Base-by-base conservation (phyloP, 2,888 invertebrate genomes). In the Temnothorax ravouxi region DNA sequence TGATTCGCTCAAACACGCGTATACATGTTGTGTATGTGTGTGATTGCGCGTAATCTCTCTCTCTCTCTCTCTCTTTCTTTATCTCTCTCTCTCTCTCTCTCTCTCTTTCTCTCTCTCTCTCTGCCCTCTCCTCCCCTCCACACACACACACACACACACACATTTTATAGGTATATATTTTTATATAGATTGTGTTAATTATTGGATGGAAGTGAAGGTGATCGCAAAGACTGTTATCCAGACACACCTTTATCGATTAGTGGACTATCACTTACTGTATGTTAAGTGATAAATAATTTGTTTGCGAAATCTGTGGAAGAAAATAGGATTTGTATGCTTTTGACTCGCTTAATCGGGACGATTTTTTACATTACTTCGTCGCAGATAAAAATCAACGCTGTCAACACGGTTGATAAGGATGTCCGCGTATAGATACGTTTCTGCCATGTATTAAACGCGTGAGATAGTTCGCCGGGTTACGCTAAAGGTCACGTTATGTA, bases 131-230 rank as follows among this genome's bases (percentile, higher is more conserved):
- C 52, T 29, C 54, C 13, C 29, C 34, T 29, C 29, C 29, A 29
- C 29, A 29, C 29, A 29, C 3, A 29, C 3, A 25, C 25, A 25
- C 15, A n/a, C 13, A 15, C 18, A 29, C n/a, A 21, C 18, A 62
- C 62, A 59, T 71, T 79, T 79, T 80, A 38, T 80, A 80, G 25
- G 18, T 71, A 79, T 41, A 59, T 80, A 59, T 80, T 79, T 59
- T 79, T 71, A 47, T 72, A 69, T 72, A 67, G 79, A 80, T 50
- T 25, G 25, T 47, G 38, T 47, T 72, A 72, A 80, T 44, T 80
- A 80, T 61, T 59, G 72, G 38, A 4, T 50, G 59, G 47, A 34
- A 21, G 34, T 80, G 25, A 80, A 72, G 38, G 59, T 72, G 59
- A 71, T 59, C 38, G 47, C 59, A 80, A 80, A 47, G 50, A 25